A percentile compares a stretch with the other conserved stretches of the same genome.
phyloP scores from a whole-genome alignment of 2,113 vertebrate genomes.

The Bucco capensis region DNA sequence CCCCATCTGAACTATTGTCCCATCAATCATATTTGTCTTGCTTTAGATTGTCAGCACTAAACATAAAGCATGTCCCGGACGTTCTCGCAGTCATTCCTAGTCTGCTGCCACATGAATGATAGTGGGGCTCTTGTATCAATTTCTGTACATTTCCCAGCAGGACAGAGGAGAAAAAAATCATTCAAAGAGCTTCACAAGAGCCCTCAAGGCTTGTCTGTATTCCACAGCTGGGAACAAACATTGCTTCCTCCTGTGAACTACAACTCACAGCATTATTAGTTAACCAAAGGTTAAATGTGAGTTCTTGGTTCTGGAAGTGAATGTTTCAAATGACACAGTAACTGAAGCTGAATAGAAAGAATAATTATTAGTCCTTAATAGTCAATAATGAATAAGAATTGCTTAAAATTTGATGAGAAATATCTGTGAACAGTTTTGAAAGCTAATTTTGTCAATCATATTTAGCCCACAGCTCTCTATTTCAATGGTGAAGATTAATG shows the following conservation, averaged over 20 bases:
- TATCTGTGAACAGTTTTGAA: constrained; percentile 56
- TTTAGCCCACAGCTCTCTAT: constrained; percentile 68
- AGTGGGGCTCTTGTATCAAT: constrained; percentile 52
- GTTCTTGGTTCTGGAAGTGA: constrained; percentile 25
- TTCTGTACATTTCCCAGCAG: constrained; percentile 74
- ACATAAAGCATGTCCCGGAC: constrained; percentile 62
- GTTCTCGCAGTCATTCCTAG: constrained; percentile 45
- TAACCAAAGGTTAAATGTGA: constrained; percentile 47
- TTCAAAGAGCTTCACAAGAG: constrained; percentile 51
- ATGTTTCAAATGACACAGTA: constrained; percentile 40
- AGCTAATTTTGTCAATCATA: constrained; percentile 67
- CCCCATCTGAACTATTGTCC: constrained; percentile 60
- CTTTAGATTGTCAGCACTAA: constrained; percentile 54
- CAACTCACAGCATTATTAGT: constrained; percentile 25
- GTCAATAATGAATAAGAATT: constrained; percentile 48
- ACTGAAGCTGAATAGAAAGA: constrained; percentile 35
- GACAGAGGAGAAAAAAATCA: constrained; percentile 63
- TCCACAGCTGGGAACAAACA: constrained; percentile 58
- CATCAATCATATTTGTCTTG: constrained; percentile 68
- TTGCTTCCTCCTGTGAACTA: constrained; percentile 36
- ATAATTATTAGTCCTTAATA: constrained; percentile 24
- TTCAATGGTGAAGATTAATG: constrained; percentile 72
- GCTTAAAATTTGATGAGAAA: constrained; percentile 66
- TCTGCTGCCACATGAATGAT: constrained; percentile 62
- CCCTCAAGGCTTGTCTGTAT: constrained; percentile 30